Evolutionary conservation across 2,888 invertebrate species (phyloP).

Genomic region (Parthenolecanium corni): DNA sequence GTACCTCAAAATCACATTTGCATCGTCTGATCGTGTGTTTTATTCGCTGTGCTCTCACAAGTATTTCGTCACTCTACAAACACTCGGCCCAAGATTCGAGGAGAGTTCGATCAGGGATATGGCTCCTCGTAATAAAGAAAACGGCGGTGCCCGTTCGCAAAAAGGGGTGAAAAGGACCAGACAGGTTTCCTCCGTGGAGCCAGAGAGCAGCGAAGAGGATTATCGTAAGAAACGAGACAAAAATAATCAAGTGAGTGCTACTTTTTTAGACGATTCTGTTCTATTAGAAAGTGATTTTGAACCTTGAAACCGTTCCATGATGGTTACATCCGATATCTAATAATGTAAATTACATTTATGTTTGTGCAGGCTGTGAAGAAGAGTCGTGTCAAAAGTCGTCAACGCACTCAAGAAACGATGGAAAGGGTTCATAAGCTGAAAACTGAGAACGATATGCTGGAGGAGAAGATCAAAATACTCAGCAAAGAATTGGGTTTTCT

Average conservation of each 20-base stretch:
- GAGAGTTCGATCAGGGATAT: constrained; percentile 16
- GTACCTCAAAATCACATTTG: too few species aligned
- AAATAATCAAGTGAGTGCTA: constrained; percentile 55
- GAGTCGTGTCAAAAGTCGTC: constrained; percentile 64
- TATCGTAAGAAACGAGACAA: constrained; percentile 62
- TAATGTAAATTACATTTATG: not conserved
- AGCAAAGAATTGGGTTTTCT: constrained; percentile 67
- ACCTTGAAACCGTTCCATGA: too few species aligned
- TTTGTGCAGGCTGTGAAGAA: constrained; percentile 63
- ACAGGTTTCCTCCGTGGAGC: constrained; percentile 14
- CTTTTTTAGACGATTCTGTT: too few species aligned
- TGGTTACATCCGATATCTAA: too few species aligned
- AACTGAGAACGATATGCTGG: constrained; percentile 64
- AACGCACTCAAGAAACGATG: constrained; percentile 64
- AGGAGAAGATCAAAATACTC: constrained; percentile 68
- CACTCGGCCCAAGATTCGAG: too few species aligned
- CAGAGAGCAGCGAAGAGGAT: constrained; percentile 49
- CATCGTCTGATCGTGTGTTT: too few species aligned
- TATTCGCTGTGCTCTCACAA: too few species aligned
- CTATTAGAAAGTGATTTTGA: too few species aligned
- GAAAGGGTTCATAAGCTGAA: constrained; percentile 61
- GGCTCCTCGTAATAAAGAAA: constrained; percentile 30
- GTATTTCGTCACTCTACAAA: too few species aligned
- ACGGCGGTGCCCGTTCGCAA: constrained; percentile 3
- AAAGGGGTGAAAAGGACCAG: constrained; percentile 18